These are phyloP conservation scores for Sylvia atricapilla DNA, from an alignment of 2,113 vertebrate species.

Conservation along the genomic window DNA sequence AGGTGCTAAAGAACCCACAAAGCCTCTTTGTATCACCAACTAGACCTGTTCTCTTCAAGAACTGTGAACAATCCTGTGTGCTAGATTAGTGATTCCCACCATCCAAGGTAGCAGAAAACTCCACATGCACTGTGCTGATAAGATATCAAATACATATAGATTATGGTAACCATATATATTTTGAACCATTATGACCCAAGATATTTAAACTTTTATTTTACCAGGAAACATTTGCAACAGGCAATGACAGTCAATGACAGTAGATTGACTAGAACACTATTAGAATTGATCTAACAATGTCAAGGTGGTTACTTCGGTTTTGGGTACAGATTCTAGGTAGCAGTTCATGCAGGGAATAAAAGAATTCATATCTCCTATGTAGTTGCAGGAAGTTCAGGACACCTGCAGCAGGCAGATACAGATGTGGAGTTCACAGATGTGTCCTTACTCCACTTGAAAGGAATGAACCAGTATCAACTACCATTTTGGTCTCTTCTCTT, in stretches of 20 bases:
- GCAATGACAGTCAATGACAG: not conserved
- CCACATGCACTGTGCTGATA: not conserved
- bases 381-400: not conserved
- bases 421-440: not conserved
- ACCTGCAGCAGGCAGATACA: not conserved
- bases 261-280: not conserved
- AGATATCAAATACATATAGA: not conserved
- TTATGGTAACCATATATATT: not conserved
- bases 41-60: not conserved
- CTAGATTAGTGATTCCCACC: not conserved
- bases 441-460: conserved; percentile 1
- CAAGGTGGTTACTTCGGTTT: not conserved
- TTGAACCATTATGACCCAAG: not conserved
- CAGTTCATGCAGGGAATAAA: not conserved
- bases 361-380: not conserved
- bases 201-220: not conserved
- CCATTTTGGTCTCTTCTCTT: not conserved
- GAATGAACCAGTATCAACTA: not conserved
- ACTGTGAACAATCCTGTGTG: not conserved
- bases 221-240: not conserved
- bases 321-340: not conserved
- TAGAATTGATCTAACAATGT: not conserved
- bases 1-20: not conserved
- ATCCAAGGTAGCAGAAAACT: not conserved
- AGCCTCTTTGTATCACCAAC: not conserved